Base-by-base conservation (phyloP, 1,140 invertebrate genomes). In the Diploscapter pachys region DNA sequence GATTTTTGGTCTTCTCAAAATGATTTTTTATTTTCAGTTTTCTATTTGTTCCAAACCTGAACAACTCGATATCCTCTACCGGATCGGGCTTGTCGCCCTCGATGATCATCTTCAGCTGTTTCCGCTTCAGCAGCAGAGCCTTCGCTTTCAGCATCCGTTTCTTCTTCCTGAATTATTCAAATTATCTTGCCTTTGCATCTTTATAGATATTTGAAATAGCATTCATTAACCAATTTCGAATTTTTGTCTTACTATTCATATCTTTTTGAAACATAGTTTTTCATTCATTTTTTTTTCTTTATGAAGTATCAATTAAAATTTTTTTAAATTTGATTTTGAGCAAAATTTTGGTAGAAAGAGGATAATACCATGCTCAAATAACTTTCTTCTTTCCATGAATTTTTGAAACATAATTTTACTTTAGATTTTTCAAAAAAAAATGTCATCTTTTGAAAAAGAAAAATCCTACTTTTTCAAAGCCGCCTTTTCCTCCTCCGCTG, bases 21-120 rank as follows among this genome's bases (percentile, higher is more conserved):
- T 31, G 31, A 31, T 31, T 31, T 31, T 31, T 31, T 31, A 31
- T 31, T 31, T 31, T 31, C 31, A 31, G 31, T 31, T 31, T 72
- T 83, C 85, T 51, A 88, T 87, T 75, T 81, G 85, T n/a, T 81
- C 80, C n/a, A 31, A 89, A 74, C 66, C 84, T 81, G 81, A 89
- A 89, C 13, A 88, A 73, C 52, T 85, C 85, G 50, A 85, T 76
- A 72, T 89, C 88, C 66, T 88, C 86, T 9, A 79, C 72, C 55
- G 84, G 78, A 66, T 87, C 86, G 13, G 85, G 79, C 79, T 90
- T 90, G 87, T 98, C 95, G 67, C 92, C 92, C 85, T 96, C 95
- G 51, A 94, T 89, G 5, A 96, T 89, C 93, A 98, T 98, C 83
- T 97, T 95, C 71, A 98, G 87, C 87, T 95, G 94, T 86, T 97